These are phyloP conservation scores for Eurois occulta DNA, from an alignment of 2,888 invertebrate species.

Conservation along the genomic window DNA sequence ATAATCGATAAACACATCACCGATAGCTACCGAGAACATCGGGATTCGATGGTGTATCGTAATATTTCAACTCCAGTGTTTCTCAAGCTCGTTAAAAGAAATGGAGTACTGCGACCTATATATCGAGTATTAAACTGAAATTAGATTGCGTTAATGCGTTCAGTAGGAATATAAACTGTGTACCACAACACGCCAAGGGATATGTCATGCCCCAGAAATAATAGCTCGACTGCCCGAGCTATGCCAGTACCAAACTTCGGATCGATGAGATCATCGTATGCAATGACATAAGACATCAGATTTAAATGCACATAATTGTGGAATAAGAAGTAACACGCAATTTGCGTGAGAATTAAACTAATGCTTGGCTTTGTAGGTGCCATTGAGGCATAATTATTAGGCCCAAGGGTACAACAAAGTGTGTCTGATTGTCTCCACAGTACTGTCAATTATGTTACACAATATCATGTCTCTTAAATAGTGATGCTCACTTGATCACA, in stretches of 20 bases:
- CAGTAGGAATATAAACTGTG: constrained; percentile 74
- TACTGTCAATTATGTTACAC: constrained; percentile 4
- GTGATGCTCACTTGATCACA: neutral
- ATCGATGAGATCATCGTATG: constrained; percentile 82
- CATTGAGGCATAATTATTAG: constrained; percentile 30
- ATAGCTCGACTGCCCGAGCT: constrained; percentile 68
- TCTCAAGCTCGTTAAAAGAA: constrained; percentile 63
- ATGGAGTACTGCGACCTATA: constrained; percentile 77
- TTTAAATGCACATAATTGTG: constrained; percentile 62
- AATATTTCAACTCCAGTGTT: constrained; percentile 44
- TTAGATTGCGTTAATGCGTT: constrained; percentile 82
- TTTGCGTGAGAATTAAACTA: constrained; percentile 43
- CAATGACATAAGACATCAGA: constrained; percentile 69
- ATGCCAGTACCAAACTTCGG: constrained; percentile 69
- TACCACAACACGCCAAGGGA: constrained; percentile 83
- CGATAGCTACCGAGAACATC: constrained; percentile 36
- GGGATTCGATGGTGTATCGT: constrained; percentile 34
- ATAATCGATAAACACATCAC: constrained; percentile 49
- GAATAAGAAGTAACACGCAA: constrained; percentile 37
- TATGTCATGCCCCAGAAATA: constrained; percentile 87
- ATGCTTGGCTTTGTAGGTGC: constrained; percentile 25
- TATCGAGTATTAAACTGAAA: constrained; percentile 82
- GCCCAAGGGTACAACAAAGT: constrained; percentile 44
- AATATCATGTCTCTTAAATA: neutral
- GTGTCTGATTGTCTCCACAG: constrained; percentile 12